Evolutionary conservation across 2,888 invertebrate genomes (phyloP).

Genomic region (Amphiduros pacificus): DNA sequence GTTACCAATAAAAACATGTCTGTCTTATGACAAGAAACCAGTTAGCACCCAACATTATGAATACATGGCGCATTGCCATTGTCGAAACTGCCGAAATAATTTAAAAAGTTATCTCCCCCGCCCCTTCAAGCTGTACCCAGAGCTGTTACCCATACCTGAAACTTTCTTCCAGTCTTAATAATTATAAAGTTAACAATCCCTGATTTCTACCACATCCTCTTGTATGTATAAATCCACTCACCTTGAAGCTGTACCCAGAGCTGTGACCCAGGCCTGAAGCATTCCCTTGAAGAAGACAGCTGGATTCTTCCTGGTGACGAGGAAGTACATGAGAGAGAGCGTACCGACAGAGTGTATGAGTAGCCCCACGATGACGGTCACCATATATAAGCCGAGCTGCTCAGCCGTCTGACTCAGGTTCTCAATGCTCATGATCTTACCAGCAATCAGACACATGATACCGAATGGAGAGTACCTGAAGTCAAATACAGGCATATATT

Average conservation of each 20-base stretch:
- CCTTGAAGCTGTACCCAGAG: conserved; percentile 71
- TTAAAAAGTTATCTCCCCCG: too few species aligned
- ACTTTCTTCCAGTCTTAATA: too few species aligned
- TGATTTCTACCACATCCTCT: too few species aligned
- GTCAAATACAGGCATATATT: too few species aligned
- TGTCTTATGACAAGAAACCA: too few species aligned
- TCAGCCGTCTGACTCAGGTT: conserved; percentile 67
- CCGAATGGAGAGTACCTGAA: conserved; percentile 71
- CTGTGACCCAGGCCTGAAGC: conserved; percentile 70
- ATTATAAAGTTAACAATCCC: too few species aligned
- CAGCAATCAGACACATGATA: conserved; percentile 70
- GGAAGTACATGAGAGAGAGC: conserved; percentile 67
- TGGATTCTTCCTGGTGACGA: conserved; percentile 74
- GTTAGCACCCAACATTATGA: too few species aligned
- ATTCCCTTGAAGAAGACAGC: conserved; percentile 69
- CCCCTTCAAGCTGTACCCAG: conserved; percentile 70
- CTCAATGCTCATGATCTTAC: conserved; percentile 69
- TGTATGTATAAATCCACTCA: too few species aligned
- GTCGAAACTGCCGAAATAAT: too few species aligned
- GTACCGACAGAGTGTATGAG: conserved; percentile 67
- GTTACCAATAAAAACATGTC: too few species aligned
- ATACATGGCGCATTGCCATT: too few species aligned
- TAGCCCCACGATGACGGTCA: conserved; percentile 63
- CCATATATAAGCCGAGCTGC: conserved; percentile 69
- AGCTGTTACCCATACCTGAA: conserved; percentile 71